Evolutionary conservation across 2,888 invertebrate species (phyloP), one percentile per base, ranked within the genome.

Genomic region (Blomia tropicalis): DNA sequence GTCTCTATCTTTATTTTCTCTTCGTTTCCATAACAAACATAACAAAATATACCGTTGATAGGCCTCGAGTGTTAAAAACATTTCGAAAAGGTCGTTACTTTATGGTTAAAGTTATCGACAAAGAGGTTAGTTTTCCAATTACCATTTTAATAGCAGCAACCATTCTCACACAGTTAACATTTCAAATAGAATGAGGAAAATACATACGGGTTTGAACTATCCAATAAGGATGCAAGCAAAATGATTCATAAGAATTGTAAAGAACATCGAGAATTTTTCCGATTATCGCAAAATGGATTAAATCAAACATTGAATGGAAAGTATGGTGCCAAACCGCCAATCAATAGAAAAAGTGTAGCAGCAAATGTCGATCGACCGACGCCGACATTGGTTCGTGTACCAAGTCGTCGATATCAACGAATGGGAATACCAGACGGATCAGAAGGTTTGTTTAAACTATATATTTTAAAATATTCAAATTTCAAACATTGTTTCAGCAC

Each of bases 71-170:
- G 73, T 86, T 88, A 70, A 93, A 93, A 79, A 86, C 93, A 72
- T 90, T 89, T 76, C 89, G 88, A 79, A 92, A 92, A 79, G 90
- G 89, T 71, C 84, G 89, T 73, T 91, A 90, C 77, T 93, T 95
- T 77, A 92, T 93, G 87, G 80, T 93, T 64, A 81, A 88, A 72
- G 92, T 93, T 69, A 85, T 87, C 71, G 93, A 93, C 77, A 93
- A 92, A 80, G 91, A 89, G 77, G 91, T 91, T 79, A 84, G 83
- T 78, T 43, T 62, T 22, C 14, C 19, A n/a, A 19, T 54, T 59
- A 22, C 11, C 23, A 47, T 17, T n/a, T n/a, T 14, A n/a, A 41
- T n/a, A 17, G 41, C 41, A 41, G 41, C 41, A 41, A 41, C 41
- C 14, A 41, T n/a, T 41, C n/a, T 41, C n/a, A 41, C 41, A 41